These are phyloP conservation scores for Malacosoma neustria DNA, from an alignment of 2,888 invertebrate species.

Conservation along the genomic window DNA sequence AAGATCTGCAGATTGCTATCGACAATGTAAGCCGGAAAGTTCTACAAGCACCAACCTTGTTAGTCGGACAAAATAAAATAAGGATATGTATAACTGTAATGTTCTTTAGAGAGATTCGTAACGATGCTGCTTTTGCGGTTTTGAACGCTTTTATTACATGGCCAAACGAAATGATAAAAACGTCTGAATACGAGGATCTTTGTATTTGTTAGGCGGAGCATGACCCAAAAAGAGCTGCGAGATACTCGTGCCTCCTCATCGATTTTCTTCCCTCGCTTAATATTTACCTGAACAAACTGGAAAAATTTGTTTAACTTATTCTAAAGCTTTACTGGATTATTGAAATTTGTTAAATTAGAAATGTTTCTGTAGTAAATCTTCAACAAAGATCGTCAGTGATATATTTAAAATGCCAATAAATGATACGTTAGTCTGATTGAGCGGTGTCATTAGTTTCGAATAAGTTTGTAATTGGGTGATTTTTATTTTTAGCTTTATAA, in stretches of 20 bases:
- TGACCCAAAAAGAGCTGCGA: not conserved
- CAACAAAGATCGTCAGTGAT: too few relatives aligned
- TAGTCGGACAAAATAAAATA: too few relatives aligned
- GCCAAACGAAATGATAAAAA: not conserved
- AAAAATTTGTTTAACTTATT: not conserved
- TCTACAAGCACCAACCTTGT: too few relatives aligned
- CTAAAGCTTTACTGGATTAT: not conserved
- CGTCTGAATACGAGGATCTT: not conserved
- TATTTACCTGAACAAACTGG: not conserved
- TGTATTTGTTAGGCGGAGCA: not conserved
- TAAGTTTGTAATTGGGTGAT: too few relatives aligned
- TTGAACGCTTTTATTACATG: slow-evolving; percentile 15
- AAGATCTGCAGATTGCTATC: too few relatives aligned
- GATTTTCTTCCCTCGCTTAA: not conserved
- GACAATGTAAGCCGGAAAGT: too few relatives aligned
- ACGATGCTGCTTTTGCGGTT: not conserved
- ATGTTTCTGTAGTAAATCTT: not conserved
- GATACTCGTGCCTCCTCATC: not conserved
- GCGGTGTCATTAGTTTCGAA: too few relatives aligned
- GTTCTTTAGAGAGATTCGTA: not conserved
- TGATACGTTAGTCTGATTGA: too few relatives aligned
- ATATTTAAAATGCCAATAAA: too few relatives aligned
- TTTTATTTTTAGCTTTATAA: too few relatives aligned
- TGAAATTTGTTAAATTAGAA: not conserved
- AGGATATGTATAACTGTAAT: too few relatives aligned